Evolutionary conservation across 1,140 invertebrate species (phyloP), one percentile per base, ranked within the genome.

Genomic region (Lordiphosa stackelbergi): DNA sequence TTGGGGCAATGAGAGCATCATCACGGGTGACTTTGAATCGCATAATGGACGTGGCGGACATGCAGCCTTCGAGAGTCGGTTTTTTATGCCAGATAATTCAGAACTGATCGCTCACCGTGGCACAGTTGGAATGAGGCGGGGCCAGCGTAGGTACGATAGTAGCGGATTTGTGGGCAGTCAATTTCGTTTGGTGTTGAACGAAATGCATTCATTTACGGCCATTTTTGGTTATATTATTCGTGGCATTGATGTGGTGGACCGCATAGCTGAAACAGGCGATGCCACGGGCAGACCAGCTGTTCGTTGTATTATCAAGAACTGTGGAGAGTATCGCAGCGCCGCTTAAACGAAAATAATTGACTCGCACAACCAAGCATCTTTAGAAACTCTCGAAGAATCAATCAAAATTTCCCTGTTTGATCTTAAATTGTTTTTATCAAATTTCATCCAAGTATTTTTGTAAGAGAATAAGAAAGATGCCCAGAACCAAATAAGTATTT

Each of bases 171-270:
- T 96, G 0, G 94, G 94, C 13, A 95, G 94, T 35, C 94, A 95
- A 83, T 95, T 95, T 88, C 92, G 94, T 41, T 92, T 95, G 54
- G 93, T 95, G 63, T 87, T 95, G 52, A 92, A 93, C 60, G 93
- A 95, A 74, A 94, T 94, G 92, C 90, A 92, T 49, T 92, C 93
- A 10, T 95, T 95, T 87, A 95, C 94, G 1, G 94, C 92, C 8
- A 95, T 96, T 53, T 95, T 96, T 78, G 94, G 92, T 4, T 93
- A 92, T 84, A 94, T 96, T 4, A 90, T 95, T 42, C 93, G 95
- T 73, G 94, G 94, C 1, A 89, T 96, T 28, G 94, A 95, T 73
- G 88, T 95, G 34, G 91, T 95, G 19, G 94, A 95, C 75, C 93
- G 93, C 74, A 93, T 95, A 66, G 93, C 93, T 42, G 92, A 92